These are phyloP conservation scores for Meliscaeva auricollis DNA, from an alignment of 2,888 invertebrate species.

Conservation along the genomic window DNA sequence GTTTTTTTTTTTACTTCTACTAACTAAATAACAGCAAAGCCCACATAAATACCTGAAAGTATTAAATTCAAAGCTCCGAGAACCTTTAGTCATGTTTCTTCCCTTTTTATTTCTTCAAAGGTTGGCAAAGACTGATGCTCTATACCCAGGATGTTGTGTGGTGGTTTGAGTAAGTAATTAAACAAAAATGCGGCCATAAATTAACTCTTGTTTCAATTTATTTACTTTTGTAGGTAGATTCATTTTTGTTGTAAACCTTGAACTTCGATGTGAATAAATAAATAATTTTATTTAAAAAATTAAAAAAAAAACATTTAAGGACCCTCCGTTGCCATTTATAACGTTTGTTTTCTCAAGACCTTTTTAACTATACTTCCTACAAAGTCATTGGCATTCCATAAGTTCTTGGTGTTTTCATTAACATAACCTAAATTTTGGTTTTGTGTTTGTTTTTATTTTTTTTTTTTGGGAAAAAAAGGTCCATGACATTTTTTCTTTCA, in stretches of 20 bases:
- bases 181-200: constrained; percentile 6
- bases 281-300: constrained; percentile 8
- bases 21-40: constrained; percentile 29
- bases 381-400: background rate
- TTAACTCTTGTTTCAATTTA: constrained; percentile 22
- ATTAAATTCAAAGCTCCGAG: constrained; percentile 33
- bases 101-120: constrained; percentile 14
- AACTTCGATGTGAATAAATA: constrained; percentile 24
- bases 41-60: constrained; percentile 65
- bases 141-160: background rate
- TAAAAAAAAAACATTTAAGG: background rate
- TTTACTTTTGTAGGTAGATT: background rate
- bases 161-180: constrained; percentile 12
- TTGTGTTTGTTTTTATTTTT: background rate
- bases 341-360: background rate
- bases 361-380: background rate
- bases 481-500: background rate
- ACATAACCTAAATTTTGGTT: background rate
- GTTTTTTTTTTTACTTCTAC: background rate
- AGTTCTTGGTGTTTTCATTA: background rate
- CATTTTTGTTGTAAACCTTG: background rate
- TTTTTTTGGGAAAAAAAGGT: too few relatives aligned
- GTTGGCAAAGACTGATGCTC: constrained; percentile 12
- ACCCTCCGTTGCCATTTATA: background rate
- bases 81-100: constrained; percentile 44